Base-by-base conservation (phyloP, 2,888 invertebrate species). In the Acleris cristana region DNA sequence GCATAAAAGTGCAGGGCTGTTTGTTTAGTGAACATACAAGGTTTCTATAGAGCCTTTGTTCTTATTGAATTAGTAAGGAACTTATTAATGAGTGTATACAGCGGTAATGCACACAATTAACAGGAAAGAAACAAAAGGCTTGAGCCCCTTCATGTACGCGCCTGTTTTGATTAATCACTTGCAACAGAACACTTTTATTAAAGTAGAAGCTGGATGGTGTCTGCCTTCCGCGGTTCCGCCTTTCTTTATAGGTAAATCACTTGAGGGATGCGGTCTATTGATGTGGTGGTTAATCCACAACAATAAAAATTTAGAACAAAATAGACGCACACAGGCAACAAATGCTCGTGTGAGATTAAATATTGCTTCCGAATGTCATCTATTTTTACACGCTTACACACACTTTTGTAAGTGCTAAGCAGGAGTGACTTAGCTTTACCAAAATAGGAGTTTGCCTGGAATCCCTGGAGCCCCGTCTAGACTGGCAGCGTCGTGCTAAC, bases 11-110 rank as follows among this genome's bases (percentile, higher is more conserved):
- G 44, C 56, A 44, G 44, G 21, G 8, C 16, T 21, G 30, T 85
- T 88, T 86, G 82, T 88, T 86, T 81, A 75, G 72, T 71, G 67
- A 69, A 49, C 61, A 67, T 71, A 69, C 72, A 70, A 69, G 74
- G 79, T 77, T 79, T 83, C 80, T 84, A 82, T 81, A 76, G 71
- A 74, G 78, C 78, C 86, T 85, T 88, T 88, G 88, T 89, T 73
- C 72, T 62, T 70, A 67, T 73, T 70, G 70, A 79, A 79, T 80
- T 83, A 79, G 78, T 52, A 81, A 75, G 84, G 82, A 80, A 81
- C 79, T 82, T 82, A 86, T 85, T 85, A 82, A 79, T 77, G 75
- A 74, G 79, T 76, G 78, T 66, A 79, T 83, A 77, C 72, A 70
- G 74, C 74, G 77, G 79, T 80, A 79, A 76, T 76, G 74, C 75